Evolutionary conservation across 2,888 invertebrate species (phyloP), one percentile per base, ranked within the genome.

Genomic region (Dryococelus australis): DNA sequence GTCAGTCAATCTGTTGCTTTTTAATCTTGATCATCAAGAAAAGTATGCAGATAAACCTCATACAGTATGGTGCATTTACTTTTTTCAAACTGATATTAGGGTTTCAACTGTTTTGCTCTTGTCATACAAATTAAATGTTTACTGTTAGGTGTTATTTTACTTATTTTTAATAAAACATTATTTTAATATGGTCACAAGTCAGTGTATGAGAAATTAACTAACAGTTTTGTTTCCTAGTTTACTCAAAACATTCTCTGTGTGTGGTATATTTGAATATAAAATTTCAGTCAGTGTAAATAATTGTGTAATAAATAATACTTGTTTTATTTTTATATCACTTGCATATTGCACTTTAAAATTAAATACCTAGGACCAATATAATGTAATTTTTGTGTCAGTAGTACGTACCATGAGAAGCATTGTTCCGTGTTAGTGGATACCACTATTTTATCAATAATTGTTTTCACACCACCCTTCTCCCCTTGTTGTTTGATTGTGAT

Each of bases 331-430:
- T 65, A 24, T 65, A 24, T 65, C 65, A 65, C 65, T 65, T 65
- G 65, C 65, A 65, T 65, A 20, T 65, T 20, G 65, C 65, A 65
- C 65, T 65, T 65, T 8, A 65, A 65, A 65, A 65, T 65, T n/a
- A n/a, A 65, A 65, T 65, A 65, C n/a, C 65, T 65, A 47, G 65
- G 65, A 65, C 65, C 65, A 65, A 65, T 65, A 65, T 65, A 65
- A 65, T 65, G 65, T 65, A 65, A 65, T 24, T 65, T 51, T 24
- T 24, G 65, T 65, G 65, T 65, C 65, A 3, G n/a, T n/a, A n/a
- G 65, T 65, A 24, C 16, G 65, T 20, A 65, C n/a, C 16, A 47
- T 65, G 65, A 65, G 65, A 65, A 20, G n/a, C 65, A 65, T 65
- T 24, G 65, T 65, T 24, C 65, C 65, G 16, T 65, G 65, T 65